Conservation (phyloP, 1,140 invertebrate species). For the Zeugodacus cucurbitae region DNA sequence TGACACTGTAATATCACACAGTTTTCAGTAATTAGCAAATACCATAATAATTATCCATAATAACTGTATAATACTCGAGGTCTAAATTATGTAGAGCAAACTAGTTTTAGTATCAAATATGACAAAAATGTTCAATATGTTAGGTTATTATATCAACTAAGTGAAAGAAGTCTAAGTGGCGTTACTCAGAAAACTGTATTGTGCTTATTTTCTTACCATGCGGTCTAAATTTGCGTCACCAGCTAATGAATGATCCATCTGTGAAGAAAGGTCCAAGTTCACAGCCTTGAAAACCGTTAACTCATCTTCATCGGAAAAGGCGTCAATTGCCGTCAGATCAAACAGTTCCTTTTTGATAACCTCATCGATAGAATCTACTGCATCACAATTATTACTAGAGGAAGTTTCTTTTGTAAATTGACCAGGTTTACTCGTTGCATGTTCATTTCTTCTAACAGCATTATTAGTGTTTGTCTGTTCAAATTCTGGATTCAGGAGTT, state of each 20-base stretch:
- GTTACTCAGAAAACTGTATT: too few species aligned
- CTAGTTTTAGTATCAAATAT: too few species aligned
- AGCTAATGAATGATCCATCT: not conserved
- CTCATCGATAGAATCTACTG: not conserved
- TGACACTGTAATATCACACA: not conserved
- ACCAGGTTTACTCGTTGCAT: not conserved
- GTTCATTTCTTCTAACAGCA: not conserved
- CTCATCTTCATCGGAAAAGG: not conserved
- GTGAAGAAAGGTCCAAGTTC: not conserved
- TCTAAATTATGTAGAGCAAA: too few species aligned
- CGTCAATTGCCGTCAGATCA: not conserved
- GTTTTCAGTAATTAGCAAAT: not conserved
- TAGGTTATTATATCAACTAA: too few species aligned
- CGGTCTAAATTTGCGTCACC: not conserved
- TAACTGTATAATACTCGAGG: too few species aligned
- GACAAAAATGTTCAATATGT: too few species aligned
- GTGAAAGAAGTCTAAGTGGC: too few species aligned
- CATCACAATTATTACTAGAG: not conserved
- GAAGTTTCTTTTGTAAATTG: not conserved
- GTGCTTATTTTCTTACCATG: not conserved
- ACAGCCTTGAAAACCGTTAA: not conserved
- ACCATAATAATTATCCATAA: too few species aligned
- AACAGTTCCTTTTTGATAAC: not conserved
- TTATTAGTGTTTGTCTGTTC: not conserved
- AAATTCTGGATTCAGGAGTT: not conserved